Percentiles rank a stretch among this genome's conserved stretches.
Evolutionary conservation across 1,140 invertebrate genomes (phyloP).

Genomic region (Drosophila gunungcola): DNA sequence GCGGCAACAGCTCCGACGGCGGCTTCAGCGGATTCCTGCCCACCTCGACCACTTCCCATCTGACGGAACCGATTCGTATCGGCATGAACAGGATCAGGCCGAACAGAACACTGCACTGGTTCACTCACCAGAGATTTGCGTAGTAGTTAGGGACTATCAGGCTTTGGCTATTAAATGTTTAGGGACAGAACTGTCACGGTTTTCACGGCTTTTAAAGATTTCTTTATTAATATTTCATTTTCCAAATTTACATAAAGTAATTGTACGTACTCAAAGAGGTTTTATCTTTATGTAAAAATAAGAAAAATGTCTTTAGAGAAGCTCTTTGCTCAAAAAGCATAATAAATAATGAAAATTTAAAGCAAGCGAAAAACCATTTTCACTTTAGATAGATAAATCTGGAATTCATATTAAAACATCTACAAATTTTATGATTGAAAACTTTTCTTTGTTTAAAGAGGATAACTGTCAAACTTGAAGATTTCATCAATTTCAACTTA

Average conservation of each 20-base stretch:
- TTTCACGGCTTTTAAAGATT: not conserved
- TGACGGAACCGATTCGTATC: constrained; percentile 77
- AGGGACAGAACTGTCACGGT: not conserved
- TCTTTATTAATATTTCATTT: not conserved
- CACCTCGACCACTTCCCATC: constrained; percentile 67
- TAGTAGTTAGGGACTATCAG: constrained; percentile 39
- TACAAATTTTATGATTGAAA: too few relatives aligned
- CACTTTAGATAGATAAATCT: too few relatives aligned
- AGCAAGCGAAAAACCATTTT: too few relatives aligned
- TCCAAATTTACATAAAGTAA: too few relatives aligned
- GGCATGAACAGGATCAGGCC: constrained; percentile 72
- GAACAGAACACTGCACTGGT: constrained; percentile 60
- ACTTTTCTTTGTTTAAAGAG: too few relatives aligned
- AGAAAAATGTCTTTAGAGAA: too few relatives aligned
- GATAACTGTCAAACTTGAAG: too few relatives aligned
- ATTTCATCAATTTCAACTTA: too few relatives aligned
- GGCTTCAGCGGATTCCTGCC: constrained; percentile 74
- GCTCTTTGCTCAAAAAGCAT: not conserved
- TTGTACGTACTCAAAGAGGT: too few relatives aligned
- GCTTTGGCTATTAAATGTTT: constrained; percentile 12
- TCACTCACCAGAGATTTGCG: constrained; percentile 56
- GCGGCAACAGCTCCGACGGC: constrained; percentile 39
- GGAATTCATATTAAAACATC: too few relatives aligned
- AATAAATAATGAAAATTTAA: not conserved
- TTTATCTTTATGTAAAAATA: too few relatives aligned